phyloP scores from a whole-genome alignment of 2,888 invertebrate genomes.

The Sinotaia quadrata region DNA sequence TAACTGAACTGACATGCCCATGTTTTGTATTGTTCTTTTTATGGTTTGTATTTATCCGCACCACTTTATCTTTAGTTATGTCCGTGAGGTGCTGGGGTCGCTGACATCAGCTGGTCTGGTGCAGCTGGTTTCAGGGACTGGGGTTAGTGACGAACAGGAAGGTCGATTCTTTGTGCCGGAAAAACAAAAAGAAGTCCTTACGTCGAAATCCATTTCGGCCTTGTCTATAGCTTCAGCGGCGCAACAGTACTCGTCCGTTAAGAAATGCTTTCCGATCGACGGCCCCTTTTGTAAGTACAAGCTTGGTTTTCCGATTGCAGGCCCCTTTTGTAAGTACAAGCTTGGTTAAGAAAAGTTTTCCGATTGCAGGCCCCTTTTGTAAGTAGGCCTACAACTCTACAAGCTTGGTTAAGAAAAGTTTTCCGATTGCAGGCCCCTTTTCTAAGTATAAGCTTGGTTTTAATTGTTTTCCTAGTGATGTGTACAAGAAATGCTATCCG shows the following conservation, averaged over 20 bases:
- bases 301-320: conserved; percentile 4
- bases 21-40: neutral
- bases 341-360: too few species aligned
- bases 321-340: neutral
- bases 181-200: neutral
- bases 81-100: conserved; percentile 24
- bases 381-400: too few species aligned
- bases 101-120: conserved; percentile 22
- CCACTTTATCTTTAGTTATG: conserved; percentile 27
- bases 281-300: neutral
- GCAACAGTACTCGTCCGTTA: neutral
- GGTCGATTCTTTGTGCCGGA: conserved; percentile 7
- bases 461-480: too few species aligned
- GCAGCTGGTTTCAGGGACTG: conserved; percentile 16
- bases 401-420: too few species aligned
- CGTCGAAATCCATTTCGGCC: neutral
- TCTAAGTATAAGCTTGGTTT: too few species aligned
- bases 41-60: neutral
- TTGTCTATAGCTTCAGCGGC: neutral
- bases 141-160: conserved; percentile 8
- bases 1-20: too few species aligned
- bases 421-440: neutral
- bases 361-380: neutral
- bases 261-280: conserved; percentile 2
- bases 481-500: too few species aligned